Evolutionary conservation across 2,888 invertebrate species (phyloP), one percentile per base, ranked within the genome.

Genomic region (Acronicta alni): DNA sequence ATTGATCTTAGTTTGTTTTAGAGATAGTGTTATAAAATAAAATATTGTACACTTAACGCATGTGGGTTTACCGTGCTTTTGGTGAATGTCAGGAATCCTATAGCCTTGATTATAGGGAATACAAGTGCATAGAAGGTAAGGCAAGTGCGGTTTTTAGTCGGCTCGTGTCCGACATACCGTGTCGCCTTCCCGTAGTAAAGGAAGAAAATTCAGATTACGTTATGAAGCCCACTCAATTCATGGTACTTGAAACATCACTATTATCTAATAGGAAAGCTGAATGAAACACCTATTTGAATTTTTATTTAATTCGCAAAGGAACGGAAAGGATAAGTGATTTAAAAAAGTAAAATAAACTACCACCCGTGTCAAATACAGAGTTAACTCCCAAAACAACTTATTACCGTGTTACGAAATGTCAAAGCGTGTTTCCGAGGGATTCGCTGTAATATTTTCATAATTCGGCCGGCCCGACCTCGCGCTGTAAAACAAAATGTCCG

Each of bases 401-500:
- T 77, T 77, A 67, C 58, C 66, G 64, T 77, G 67, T 73, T 75
- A 67, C 54, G 45, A 67, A 75, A 77, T 72, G 75, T 78, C 72
- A 78, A 80, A 77, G 74, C 64, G 51, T 66, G 56, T 67, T 72
- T 57, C 75, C 67, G 66, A 65, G 71, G 72, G 77, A 73, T 72
- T 69, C 56, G 60, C 58, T 67, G 70, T 78, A 78, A 81, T 82
- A 81, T 86, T 84, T 84, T 82, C 76, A 81, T 81, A 82, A 81
- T 82, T 81, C 70, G 74, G 68, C 66, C 67, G 67, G 75, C 67
- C 77, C 79, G 72, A 79, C 73, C 77, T 82, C 77, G 73, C 67
- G 80, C 73, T 85, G 85, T 87, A 84, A 85, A 88, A 89, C 88
- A 89, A 86, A 89, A 89, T 89, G 86, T 86, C 86, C 81, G 83